Percentiles rank a stretch among this genome's conserved stretches.
phyloP scores from a whole-genome alignment of 2,797 vertebrate species.

The Distichodus sexfasciatus region DNA sequence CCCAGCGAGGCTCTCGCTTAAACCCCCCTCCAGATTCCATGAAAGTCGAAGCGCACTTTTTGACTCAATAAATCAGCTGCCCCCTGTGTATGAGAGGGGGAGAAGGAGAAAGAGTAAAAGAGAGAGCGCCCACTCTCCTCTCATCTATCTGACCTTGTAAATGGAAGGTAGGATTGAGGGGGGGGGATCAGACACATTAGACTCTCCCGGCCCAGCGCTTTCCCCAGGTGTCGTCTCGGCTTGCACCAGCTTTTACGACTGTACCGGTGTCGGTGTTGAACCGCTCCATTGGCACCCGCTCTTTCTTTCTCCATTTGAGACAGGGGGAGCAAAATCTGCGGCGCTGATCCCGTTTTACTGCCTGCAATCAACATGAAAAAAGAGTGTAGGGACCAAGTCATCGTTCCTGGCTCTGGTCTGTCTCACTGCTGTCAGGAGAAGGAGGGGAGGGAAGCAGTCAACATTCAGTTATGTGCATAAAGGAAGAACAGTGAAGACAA shows the following conservation, averaged over 20 bases:
- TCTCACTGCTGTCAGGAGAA: conserved; percentile 43
- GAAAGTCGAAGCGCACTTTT: conserved; percentile 66
- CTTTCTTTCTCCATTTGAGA: conserved; percentile 59
- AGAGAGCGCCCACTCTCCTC: conserved; percentile 59
- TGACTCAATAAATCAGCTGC: conserved; percentile 68
- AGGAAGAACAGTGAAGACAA: too few species aligned
- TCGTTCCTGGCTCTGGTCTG: conserved; percentile 47
- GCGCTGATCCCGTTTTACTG: conserved; percentile 59
- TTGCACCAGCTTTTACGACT: conserved; percentile 53
- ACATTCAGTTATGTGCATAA: too few species aligned
- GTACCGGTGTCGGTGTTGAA: conserved; percentile 59
- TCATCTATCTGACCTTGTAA: conserved; percentile 2
- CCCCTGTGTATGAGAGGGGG: conserved; percentile 31
- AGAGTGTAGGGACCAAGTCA: conserved; percentile 45
- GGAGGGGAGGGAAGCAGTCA: conserved; percentile 40
- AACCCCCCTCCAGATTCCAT: conserved; percentile 59
- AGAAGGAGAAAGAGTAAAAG: conserved; percentile 47
- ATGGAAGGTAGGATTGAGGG: not conserved
- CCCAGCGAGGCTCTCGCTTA: conserved; percentile 48
- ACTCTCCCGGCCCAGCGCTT: conserved; percentile 52
- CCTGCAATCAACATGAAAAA: conserved; percentile 50
- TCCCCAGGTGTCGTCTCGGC: conserved; percentile 55
- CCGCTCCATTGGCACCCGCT: conserved; percentile 56
- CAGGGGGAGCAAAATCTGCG: conserved; percentile 45
- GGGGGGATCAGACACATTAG: conserved; percentile 43